Base-by-base conservation (phyloP, 2,797 vertebrate genomes). In the Enteromius afrohamiltoni region DNA sequence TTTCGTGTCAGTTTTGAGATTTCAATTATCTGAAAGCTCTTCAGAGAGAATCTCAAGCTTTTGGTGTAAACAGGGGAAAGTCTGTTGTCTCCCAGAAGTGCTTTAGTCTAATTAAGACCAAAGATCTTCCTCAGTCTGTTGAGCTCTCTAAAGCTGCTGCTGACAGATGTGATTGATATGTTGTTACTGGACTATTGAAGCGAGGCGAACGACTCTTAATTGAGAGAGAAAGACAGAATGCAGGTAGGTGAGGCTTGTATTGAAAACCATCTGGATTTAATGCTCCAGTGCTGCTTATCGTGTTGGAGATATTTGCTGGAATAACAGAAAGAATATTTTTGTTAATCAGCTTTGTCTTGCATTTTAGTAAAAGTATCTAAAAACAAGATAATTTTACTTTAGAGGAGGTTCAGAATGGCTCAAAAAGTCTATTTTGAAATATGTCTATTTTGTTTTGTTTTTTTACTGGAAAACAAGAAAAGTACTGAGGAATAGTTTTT, bases 81-180 rank as follows among this genome's bases (percentile, higher is more conserved):
- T 19, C 69, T 83, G 23, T 45, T 75, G 40, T 55, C 79, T 87
- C 88, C 85, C 86, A 85, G 77, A 87, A 78, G 88, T 85, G 42
- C 69, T 83, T 87, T 45, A 81, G 37, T 55, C 79, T 88, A 83
- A 88, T 88, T 86, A 87, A 87, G 86, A 83, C 34, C 76, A 64
- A 80, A 84, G 53, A 78, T 55, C 74, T 87, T 53, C 47, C 69
- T 86, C 37, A 77, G 79, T 86, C 34, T 74, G 65, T 65, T 83
- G 45, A 83, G 82, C 55, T 84, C 77, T 80, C 40, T 26, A 73
- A 86, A 34, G 83, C 67, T 77, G 69, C 31, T 69, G 67, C 75
- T 86, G 86, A 85, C 86, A 87, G 71, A 34, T 68, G 75, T 85
- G 83, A 82, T 71, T 87, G 85, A 83, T 81, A 49, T n/a, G 77